Evolutionary conservation across 2,113 vertebrate species (phyloP).

Genomic region (Carassius auratus): DNA sequence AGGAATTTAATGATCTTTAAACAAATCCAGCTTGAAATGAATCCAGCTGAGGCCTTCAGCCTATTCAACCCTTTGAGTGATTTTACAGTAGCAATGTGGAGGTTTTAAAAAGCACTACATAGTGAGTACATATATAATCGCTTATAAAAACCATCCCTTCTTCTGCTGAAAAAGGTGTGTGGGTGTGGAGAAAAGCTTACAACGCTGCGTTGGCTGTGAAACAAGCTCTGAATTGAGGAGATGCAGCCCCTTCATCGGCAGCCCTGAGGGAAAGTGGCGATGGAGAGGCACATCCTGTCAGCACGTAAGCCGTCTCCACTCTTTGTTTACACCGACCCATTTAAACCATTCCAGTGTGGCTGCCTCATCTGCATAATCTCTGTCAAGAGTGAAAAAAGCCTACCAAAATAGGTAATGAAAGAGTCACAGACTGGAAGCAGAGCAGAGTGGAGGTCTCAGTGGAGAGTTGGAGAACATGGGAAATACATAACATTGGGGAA

Average conservation of each 20-base stretch:
- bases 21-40: conserved; percentile 19
- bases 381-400: conserved; percentile 36
- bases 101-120: conserved; percentile 25
- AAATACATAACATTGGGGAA: not conserved
- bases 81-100: conserved; percentile 34
- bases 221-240: conserved; percentile 41
- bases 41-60: conserved; percentile 38
- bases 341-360: conserved; percentile 36
- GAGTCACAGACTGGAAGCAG: conserved; percentile 27
- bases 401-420: conserved; percentile 42
- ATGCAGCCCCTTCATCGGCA: conserved; percentile 9
- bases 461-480: not conserved
- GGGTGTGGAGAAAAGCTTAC: conserved; percentile 44
- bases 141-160: conserved; percentile 23
- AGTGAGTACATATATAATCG: conserved; percentile 25
- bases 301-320: conserved; percentile 25
- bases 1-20: not conserved
- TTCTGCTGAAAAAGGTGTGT: conserved; percentile 37
- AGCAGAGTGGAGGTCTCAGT: not conserved
- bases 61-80: conserved; percentile 37
- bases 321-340: conserved; percentile 43
- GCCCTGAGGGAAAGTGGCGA: conserved; percentile 36
- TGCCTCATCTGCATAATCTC: conserved; percentile 53
- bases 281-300: conserved; percentile 23
- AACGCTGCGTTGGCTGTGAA: conserved; percentile 24